These are phyloP conservation scores for Carapus acus DNA, from an alignment of 2,797 vertebrate species.

Conservation along the genomic window DNA sequence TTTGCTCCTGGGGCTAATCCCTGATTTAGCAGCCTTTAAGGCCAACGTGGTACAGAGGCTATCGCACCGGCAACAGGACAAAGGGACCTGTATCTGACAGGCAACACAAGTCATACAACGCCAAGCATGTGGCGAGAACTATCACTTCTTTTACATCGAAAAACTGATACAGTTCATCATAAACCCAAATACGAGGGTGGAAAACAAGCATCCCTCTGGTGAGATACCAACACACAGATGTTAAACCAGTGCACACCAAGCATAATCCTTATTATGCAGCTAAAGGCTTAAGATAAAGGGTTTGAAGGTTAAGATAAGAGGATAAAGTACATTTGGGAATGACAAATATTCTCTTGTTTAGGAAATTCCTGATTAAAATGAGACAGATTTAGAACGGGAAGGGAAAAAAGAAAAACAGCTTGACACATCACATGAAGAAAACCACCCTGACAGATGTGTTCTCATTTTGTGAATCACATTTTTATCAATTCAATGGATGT, in stretches of 20 bases:
- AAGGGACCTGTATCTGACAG: slow-evolving; percentile 18
- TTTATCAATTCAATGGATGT: too few relatives aligned
- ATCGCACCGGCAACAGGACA: slow-evolving; percentile 27
- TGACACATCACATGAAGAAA: background rate
- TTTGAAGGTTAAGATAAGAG: slow-evolving; percentile 21
- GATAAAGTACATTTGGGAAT: slow-evolving; percentile 16
- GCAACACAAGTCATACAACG: slow-evolving; percentile 9
- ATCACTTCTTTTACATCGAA: background rate
- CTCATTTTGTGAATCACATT: background rate
- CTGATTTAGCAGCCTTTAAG: slow-evolving; percentile 34
- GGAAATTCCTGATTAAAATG: background rate
- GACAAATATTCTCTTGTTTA: slow-evolving; percentile 6
- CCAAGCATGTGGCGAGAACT: background rate
- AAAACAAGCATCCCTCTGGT: background rate
- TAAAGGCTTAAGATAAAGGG: slow-evolving; percentile 21
- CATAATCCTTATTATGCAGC: slow-evolving; percentile 5
- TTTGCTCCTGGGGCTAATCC: slow-evolving; percentile 59
- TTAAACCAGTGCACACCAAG: background rate
- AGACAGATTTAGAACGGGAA: background rate
- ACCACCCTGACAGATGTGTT: background rate
- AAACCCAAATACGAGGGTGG: background rate
- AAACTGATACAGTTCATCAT: background rate
- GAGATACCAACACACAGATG: background rate
- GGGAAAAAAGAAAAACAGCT: background rate
- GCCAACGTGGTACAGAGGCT: slow-evolving; percentile 23